Conservation (phyloP, 1,140 invertebrate genomes). For the Drosophila baimaii region DNA sequence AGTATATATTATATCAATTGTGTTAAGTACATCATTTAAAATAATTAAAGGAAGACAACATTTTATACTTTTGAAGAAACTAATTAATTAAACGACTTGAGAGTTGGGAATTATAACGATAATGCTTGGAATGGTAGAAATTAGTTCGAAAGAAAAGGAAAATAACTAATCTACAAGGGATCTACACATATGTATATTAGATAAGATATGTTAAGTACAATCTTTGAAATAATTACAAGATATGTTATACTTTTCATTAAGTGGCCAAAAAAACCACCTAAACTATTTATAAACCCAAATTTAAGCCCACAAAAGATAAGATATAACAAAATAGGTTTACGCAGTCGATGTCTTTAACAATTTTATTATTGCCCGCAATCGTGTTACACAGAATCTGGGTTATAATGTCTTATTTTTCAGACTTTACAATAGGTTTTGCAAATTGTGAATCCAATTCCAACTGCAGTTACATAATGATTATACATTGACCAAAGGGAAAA, state of each 20-base stretch:
- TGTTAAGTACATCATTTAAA: background rate
- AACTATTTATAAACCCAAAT: background rate
- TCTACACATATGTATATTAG: background rate
- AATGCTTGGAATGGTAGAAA: too few relatives aligned
- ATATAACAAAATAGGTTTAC: background rate
- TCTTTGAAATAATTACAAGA: background rate
- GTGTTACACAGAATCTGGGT: conserved; percentile 11
- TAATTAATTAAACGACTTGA: too few relatives aligned
- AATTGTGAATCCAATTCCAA: conserved; percentile 15
- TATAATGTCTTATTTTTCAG: conserved; percentile 10
- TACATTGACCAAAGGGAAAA: background rate
- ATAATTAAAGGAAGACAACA: too few relatives aligned
- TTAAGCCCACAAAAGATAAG: conserved; percentile 3
- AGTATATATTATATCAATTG: background rate
- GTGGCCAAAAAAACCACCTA: background rate
- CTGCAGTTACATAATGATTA: conserved; percentile 28
- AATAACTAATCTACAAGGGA: background rate
- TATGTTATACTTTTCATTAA: background rate
- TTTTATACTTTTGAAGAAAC: background rate
- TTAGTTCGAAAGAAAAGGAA: too few relatives aligned
- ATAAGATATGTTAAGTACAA: background rate
- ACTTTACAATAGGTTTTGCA: conserved; percentile 5
- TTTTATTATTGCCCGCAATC: conserved; percentile 52
- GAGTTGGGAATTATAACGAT: too few relatives aligned
- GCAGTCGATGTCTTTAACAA: conserved; percentile 34